Base-by-base conservation (phyloP, 2,113 vertebrate species). In the Cyrtonyx montezumae region DNA sequence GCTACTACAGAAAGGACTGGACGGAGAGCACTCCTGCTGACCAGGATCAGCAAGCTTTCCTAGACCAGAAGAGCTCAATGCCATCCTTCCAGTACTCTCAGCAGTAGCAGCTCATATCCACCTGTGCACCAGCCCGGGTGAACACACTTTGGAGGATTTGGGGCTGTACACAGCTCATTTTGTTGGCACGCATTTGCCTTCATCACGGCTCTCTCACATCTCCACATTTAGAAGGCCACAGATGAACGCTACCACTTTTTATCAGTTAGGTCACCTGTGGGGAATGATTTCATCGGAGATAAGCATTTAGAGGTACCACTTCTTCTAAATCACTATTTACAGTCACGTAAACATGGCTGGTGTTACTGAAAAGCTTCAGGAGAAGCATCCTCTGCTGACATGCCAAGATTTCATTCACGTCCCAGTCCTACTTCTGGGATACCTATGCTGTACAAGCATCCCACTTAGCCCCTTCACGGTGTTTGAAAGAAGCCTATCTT, bases 111-210 rank as follows among this genome's bases (percentile, higher is more conserved):
- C 28, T 21, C 15, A 63, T 21, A 79, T 8, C 23, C 8, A 32
- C 37, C 37, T n/a, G 32, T 4, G 11, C 55, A 56, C 26, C 51
- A 68, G 55, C 23, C 20, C 59, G n/a, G 51, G 16, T 19, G 21
- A 84, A 22, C 3, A 4, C 0, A 1, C 34, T 3, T 59, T 43
- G 26, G 15, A 66, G 10, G 6, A 8, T 21, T 0, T 71, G 69
- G 51, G 51, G 46, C n/a, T 68, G 46, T 3, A 48, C 9, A 45
- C 37, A 67, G 20, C 45, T 32, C 37, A 48, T 15, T 30, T 14
- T 36, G 5, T 28, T 22, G 34, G 30, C 49, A 62, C 26, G 3
- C 36, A 19, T 11, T 40, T 17, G 11, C 23, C 62, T 34, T 48
- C 49, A 49, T 14, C 30, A 12, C 76, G 26, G 48, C 15, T 30